phyloP scores from a whole-genome alignment of 2,888 invertebrate species.

The Drosophila percnosoma region DNA sequence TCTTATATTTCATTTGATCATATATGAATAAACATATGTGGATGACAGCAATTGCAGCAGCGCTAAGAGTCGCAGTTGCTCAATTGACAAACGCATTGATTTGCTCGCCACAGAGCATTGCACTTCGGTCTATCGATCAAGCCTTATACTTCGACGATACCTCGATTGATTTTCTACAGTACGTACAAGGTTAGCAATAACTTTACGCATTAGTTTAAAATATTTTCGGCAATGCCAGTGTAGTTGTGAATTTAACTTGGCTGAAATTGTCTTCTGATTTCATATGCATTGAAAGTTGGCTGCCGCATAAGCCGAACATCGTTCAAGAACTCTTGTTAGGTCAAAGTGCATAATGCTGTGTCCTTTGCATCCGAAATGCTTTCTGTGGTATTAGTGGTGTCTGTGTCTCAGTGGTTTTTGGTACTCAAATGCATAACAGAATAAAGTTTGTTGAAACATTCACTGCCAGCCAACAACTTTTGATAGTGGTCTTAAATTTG shows the following conservation, averaged over 20 bases:
- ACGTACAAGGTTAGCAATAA: not conserved
- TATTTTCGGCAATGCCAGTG: constrained; percentile 16
- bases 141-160: constrained; percentile 39
- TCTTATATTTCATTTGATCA: not conserved
- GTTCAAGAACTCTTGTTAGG: constrained; percentile 9
- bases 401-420: constrained; percentile 38
- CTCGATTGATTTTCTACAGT: constrained; percentile 55
- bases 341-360: constrained; percentile 61
- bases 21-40: not conserved
- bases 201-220: not conserved
- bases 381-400: constrained; percentile 12
- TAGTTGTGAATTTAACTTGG: constrained; percentile 1
- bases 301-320: constrained; percentile 6
- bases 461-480: constrained; percentile 12
- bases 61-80: constrained; percentile 2
- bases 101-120: constrained; percentile 34
- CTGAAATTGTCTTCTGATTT: constrained; percentile 43
- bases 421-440: constrained; percentile 44
- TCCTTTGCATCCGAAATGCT: constrained; percentile 33
- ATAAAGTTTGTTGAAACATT: constrained; percentile 30
- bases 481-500: constrained; percentile 44
- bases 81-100: constrained; percentile 19
- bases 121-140: constrained; percentile 22
- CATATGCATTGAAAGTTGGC: constrained; percentile 41
- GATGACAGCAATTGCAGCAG: not conserved